Conservation (phyloP, 2,113 vertebrate genomes). For the Trichomycterus rosablanca region DNA sequence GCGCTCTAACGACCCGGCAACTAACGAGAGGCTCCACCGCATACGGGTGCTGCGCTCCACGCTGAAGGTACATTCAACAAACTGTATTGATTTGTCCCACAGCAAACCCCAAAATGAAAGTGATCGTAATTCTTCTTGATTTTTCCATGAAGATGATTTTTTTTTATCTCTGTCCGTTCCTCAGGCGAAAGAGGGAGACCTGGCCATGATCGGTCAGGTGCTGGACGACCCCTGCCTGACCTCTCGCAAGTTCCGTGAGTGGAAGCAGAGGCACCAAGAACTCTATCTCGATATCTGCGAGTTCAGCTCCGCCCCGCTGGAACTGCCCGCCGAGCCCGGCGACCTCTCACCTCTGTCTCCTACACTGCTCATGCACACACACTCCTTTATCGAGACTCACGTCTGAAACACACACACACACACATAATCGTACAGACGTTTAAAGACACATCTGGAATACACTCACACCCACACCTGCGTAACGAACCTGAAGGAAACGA, state of each 20-base stretch:
- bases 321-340: constrained; percentile 71
- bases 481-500: no score
- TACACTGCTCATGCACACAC: constrained; percentile 79
- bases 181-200: constrained; percentile 83
- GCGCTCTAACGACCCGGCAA: constrained; percentile 76
- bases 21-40: constrained; percentile 84
- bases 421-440: constrained; percentile 4
- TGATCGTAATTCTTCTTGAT: no score
- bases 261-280: constrained; percentile 86
- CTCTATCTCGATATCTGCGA: constrained; percentile 87
- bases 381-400: constrained; percentile 88
- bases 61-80: constrained; percentile 87
- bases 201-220: constrained; percentile 74
- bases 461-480: constrained; percentile 5
- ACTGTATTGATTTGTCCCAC: no score
- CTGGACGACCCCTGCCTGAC: constrained; percentile 80
- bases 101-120: no score
- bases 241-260: constrained; percentile 82
- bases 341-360: constrained; percentile 75
- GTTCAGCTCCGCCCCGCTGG: constrained; percentile 65
- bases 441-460: neutral
- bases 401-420: constrained; percentile 62
- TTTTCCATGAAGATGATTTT: no score
- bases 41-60: constrained; percentile 87
- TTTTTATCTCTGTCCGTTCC: constrained; percentile 37